Percentiles rank a stretch among this genome's conserved stretches.
Conservation (phyloP, 2,797 vertebrate genomes). For the Neopelma chrysocephalum region DNA sequence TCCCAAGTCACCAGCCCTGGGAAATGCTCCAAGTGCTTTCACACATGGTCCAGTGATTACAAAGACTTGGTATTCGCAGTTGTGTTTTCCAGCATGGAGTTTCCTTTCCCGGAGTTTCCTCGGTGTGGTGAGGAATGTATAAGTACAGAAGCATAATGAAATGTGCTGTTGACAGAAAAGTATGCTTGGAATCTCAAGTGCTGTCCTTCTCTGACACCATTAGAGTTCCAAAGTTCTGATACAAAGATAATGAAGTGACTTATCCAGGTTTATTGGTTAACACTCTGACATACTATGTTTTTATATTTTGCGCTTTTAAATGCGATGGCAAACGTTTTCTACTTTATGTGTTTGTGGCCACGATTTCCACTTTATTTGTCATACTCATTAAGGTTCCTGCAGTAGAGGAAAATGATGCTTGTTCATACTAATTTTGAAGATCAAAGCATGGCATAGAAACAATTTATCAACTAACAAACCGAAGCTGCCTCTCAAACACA, state of each 20-base stretch:
- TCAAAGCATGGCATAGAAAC: background rate
- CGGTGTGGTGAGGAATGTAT: background rate
- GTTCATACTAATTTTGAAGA: background rate
- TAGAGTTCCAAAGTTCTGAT: background rate
- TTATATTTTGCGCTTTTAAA: background rate
- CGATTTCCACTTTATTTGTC: background rate
- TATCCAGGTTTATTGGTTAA: background rate
- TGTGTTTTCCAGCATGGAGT: background rate
- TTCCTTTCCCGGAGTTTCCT: background rate
- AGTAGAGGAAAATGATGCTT: background rate
- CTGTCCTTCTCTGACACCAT: background rate
- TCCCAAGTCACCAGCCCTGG: background rate
- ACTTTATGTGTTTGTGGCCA: background rate
- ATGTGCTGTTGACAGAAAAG: conserved; percentile 23
- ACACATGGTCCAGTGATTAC: background rate
- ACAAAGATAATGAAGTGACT: background rate
- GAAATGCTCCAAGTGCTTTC: background rate
- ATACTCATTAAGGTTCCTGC: background rate
- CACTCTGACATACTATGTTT: background rate
- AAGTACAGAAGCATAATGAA: conserved; percentile 30
- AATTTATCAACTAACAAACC: background rate
- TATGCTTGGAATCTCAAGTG: conserved; percentile 37
- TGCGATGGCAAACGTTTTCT: background rate
- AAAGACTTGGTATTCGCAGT: background rate
- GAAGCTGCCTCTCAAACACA: background rate